Evolutionary conservation across 1,140 invertebrate genomes (phyloP), one percentile per base, ranked within the genome.

Genomic region (Pseudomyrmex flavicornis): DNA sequence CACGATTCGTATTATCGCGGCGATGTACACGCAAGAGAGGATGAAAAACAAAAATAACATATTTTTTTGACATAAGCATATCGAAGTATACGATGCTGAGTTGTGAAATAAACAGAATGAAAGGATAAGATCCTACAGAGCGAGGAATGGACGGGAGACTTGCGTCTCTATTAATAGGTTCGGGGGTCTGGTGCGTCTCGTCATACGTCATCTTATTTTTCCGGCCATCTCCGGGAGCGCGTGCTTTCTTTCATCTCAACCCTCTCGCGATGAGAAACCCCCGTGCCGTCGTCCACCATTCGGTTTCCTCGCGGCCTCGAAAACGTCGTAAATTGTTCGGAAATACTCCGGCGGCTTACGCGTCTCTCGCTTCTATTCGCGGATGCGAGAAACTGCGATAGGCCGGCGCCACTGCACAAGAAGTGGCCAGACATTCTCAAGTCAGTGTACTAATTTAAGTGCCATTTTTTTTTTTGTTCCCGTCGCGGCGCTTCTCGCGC

Each of bases 201-300:
- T 82, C 82, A 79, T 87, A 54, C 70, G 83, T 85, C 82, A 80
- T 89, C 89, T 89, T 89, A 89, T 89, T 87, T 89, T 80, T 83
- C 82, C 84, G 68, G 75, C 56, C 73, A 62, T 2, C 62, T 52
- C 52, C 10, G n/a, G n/a, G 17, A 17, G 5, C 35, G 46, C 62
- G 62, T 72, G 65, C 52, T 85, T 65, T 85, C 88, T 89, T 89
- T 89, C 86, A 88, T 88, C 87, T 88, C 82, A 17, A 48, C 20
- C 62, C 56, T 56, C 56, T 50, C 56, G 26, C 69, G 87, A 74
- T 46, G 69, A 79, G 82, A 58, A 35, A 35, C 35, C 35, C 4
- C 80, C 77, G 20, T 22, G 52, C 75, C 74, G 63, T 62, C 62
- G 59, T 63, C 68, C 66, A 68, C 59, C 61, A 59, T 63, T 85